phyloP scores from a whole-genome alignment of 2,113 vertebrate genomes.

The Steatornis caripensis region DNA sequence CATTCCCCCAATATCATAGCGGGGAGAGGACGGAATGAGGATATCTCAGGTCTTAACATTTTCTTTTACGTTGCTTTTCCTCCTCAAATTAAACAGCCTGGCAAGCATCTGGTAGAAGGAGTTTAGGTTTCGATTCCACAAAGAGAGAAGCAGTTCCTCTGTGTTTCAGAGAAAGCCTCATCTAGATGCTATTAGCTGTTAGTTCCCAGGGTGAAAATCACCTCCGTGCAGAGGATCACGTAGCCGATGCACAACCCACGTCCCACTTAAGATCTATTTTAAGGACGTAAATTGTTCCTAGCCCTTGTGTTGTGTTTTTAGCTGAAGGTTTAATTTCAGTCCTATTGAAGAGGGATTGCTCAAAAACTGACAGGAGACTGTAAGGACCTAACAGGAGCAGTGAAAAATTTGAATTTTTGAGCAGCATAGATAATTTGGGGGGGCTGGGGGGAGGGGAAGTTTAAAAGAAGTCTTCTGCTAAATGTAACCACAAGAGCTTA shows the following conservation, averaged over 20 bases:
- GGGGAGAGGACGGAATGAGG: background rate
- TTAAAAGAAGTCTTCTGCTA: background rate
- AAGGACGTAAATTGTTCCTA: slow-evolving; percentile 2
- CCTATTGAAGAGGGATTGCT: background rate
- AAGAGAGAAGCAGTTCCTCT: background rate
- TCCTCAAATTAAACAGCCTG: background rate
- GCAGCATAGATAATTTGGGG: background rate
- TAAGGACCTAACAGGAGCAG: background rate
- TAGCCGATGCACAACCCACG: background rate
- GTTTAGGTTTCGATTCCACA: background rate
- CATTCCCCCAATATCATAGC: background rate
- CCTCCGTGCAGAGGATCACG: background rate
- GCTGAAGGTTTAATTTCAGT: slow-evolving; percentile 2
- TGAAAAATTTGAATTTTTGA: background rate
- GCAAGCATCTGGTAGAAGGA: background rate
- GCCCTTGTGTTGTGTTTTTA: background rate
- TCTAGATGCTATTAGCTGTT: background rate
- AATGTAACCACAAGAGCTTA: background rate
- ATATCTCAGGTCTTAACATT: background rate
- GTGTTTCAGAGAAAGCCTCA: background rate
- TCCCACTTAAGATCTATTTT: slow-evolving; percentile 44
- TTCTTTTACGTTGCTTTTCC: background rate
- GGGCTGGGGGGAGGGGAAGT: too few relatives aligned
- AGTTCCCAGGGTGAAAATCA: slow-evolving; percentile 37
- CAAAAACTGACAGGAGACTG: background rate